Evolutionary conservation across 2,113 vertebrate genomes (phyloP).

Genomic region (Ovis canadensis): DNA sequence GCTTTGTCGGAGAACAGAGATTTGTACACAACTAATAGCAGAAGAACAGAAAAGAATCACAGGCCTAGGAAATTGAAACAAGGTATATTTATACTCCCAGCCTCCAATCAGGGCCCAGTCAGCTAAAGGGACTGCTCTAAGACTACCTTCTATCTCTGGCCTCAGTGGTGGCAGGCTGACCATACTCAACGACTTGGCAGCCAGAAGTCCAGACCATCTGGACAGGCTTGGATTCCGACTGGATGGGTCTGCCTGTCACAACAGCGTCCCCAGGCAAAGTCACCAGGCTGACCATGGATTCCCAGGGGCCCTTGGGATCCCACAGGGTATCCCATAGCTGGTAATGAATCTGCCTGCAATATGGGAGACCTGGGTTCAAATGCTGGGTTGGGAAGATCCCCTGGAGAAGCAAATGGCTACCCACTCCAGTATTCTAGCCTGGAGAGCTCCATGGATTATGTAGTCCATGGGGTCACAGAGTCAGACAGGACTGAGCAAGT

Average conservation of each 20-base stretch:
- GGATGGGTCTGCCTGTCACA: neutral
- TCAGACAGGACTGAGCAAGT: neutral
- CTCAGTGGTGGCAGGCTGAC: neutral
- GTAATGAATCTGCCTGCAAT: neutral
- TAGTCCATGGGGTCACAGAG: neutral
- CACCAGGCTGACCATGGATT: neutral
- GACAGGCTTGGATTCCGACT: neutral
- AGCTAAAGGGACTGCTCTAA: neutral
- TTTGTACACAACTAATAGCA: neutral
- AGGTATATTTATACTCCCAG: neutral
- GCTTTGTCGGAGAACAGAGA: neutral
- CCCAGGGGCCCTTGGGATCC: neutral
- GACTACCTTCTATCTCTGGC: neutral
- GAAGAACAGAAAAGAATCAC: neutral
- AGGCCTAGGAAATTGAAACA: neutral
- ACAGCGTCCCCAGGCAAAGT: neutral
- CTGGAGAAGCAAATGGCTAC: neutral
- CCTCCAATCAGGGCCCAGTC: neutral
- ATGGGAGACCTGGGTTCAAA: neutral
- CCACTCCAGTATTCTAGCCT: neutral
- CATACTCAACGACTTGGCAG: neutral
- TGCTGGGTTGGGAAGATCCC: neutral
- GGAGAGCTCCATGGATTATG: neutral
- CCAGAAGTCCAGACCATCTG: neutral
- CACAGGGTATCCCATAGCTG: neutral